phyloP scores from a whole-genome alignment of 2,797 vertebrate species.

The Hemitrygon akajei region DNA sequence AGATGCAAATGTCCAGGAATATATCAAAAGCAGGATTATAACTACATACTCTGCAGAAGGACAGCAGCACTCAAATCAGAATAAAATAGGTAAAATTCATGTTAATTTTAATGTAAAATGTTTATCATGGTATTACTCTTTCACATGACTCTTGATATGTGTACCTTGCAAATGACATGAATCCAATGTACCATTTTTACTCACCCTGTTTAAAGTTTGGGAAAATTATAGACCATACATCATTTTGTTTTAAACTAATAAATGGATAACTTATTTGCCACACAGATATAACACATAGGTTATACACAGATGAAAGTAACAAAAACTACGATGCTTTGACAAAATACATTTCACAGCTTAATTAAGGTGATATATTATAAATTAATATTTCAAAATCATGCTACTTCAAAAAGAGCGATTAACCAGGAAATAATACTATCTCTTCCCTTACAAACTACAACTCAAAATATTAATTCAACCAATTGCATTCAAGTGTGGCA shows the following conservation, averaged over 20 bases:
- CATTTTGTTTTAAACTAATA: conserved; percentile 2
- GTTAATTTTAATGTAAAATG: background rate
- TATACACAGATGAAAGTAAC: background rate
- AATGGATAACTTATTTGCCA: conserved; percentile 21
- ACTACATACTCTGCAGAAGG: conserved; percentile 8
- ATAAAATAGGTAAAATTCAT: background rate
- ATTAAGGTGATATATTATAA: background rate
- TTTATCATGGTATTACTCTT: background rate
- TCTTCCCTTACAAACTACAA: background rate
- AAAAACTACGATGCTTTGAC: background rate
- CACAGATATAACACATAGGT: background rate
- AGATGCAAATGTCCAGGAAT: background rate
- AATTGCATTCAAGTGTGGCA: background rate
- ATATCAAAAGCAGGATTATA: background rate
- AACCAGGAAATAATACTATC: background rate
- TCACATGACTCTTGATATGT: background rate
- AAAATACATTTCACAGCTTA: background rate
- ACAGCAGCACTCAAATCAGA: background rate
- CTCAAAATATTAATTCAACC: conserved; percentile 14
- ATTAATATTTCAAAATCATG: background rate
- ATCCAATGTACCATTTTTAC: conserved; percentile 5
- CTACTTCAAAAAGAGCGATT: background rate
- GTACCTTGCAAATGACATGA: background rate
- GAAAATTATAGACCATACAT: conserved; percentile 32
- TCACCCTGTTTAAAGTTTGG: background rate